Evolutionary conservation across 2,888 invertebrate genomes (phyloP), one percentile per base, ranked within the genome.

Genomic region (Margaritifera margaritifera): DNA sequence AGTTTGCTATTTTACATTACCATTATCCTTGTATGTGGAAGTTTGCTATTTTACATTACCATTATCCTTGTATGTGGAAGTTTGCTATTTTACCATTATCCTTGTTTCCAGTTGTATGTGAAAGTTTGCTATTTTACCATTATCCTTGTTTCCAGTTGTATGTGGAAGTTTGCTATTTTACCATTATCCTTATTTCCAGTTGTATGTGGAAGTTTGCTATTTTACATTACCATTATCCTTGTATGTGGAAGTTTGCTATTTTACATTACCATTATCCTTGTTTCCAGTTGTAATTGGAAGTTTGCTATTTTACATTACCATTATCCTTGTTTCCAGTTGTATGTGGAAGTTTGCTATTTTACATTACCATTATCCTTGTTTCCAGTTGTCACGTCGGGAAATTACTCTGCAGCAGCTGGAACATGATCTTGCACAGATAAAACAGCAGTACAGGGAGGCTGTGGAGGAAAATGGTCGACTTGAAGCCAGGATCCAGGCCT

Each of bases 401-500:
- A 87, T 88, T 61, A 86, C 81, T 55, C 69, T 88, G 18, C 84
- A 85, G 69, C 88, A 88, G 79, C 27, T 85, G 67, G 85, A 87
- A 69, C 80, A 80, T 59, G 88, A 89, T 63, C 71, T 88, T 31
- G 62, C 69, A 5, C 72, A 78, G 68, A 80, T 82, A 8, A 86
- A 85, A 65, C 76, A 84, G 60, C 84, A 86, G 73, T 89, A 87
- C 75, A 75, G 82, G 55, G 87, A 86, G 64, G 78, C 86, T 52
- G 81, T 89, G 22, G 88, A 88, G 71, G 89, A 89, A 73, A 88
- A 88, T 76, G 88, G 88, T 1, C 77, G 88, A 4, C 83, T 88
- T 27, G 89, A 89, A 74, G 87, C 88, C 3, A 73, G 87, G 8
- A 84, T 88, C 19, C 88, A 88, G 75, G 87, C 88, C 53, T 86